A percentile compares a stretch with the other conserved stretches of the same genome.
Evolutionary conservation across 2,113 vertebrate genomes (phyloP).

Genomic region (Microcebus jonahi): DNA sequence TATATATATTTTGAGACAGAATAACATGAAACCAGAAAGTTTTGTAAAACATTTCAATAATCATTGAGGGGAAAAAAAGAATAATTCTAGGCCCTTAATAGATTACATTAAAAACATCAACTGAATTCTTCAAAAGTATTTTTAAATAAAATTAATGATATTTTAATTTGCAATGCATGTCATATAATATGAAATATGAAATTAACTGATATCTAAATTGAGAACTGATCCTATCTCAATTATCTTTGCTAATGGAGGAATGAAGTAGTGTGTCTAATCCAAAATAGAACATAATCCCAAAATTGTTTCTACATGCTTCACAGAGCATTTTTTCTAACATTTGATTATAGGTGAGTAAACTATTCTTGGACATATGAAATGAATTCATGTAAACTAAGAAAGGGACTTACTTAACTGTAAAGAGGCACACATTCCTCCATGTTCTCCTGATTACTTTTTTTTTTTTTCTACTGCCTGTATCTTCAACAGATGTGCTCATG

Average conservation of each 20-base stretch:
- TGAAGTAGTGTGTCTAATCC: not conserved
- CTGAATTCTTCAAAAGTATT: not conserved
- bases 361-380: not conserved
- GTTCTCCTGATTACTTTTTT: not conserved
- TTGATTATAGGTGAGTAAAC: not conserved
- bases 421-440: not conserved
- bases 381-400: not conserved
- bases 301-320: not conserved
- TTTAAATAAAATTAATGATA: slow-evolving; percentile 17
- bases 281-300: not conserved
- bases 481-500: not conserved
- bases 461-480: not conserved
- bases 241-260: not conserved
- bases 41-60: not conserved
- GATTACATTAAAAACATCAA: not conserved
- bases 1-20: not conserved
- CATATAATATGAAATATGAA: not conserved
- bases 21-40: not conserved
- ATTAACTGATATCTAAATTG: not conserved
- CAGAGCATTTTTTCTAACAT: not conserved
- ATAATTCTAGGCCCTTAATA: not conserved
- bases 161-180: not conserved
- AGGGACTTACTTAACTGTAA: not conserved
- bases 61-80: not conserved
- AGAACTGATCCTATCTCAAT: not conserved